Evolutionary conservation across 2,888 invertebrate species (phyloP).

Genomic region (Oscheius sp.): DNA sequence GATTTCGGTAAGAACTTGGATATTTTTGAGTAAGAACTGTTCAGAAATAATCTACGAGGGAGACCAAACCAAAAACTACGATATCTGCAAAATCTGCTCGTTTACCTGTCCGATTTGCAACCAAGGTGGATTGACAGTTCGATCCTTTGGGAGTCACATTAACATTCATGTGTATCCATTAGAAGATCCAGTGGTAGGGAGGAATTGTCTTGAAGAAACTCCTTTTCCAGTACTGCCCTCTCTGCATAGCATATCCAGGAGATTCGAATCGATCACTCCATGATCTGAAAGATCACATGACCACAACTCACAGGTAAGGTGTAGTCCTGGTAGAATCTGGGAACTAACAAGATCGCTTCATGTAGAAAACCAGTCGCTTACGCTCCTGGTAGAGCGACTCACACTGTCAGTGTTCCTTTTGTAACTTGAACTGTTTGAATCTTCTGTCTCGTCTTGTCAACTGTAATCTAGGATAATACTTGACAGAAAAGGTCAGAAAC

Average conservation of each 20-base stretch:
- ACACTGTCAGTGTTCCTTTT: too few relatives aligned
- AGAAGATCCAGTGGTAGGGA: slow-evolving; percentile 79
- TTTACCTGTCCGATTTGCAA: slow-evolving; percentile 99
- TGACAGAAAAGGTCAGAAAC: too few relatives aligned
- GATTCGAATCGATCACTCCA: slow-evolving; percentile 95
- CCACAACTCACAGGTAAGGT: slow-evolving; percentile 82
- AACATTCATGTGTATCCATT: slow-evolving; percentile 91
- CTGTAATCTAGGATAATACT: too few relatives aligned
- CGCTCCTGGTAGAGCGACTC: too few relatives aligned
- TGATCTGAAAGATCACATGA: slow-evolving; percentile 95
- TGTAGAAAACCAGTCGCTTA: too few relatives aligned
- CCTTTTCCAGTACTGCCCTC: slow-evolving; percentile 86
- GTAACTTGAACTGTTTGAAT: too few relatives aligned
- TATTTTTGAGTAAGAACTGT: slow-evolving; percentile 54
- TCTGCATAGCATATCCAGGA: slow-evolving; percentile 94
- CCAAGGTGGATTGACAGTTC: slow-evolving; percentile 93
- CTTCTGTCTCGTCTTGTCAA: too few relatives aligned
- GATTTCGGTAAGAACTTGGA: slow-evolving; percentile 84
- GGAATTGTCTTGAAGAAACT: too few relatives aligned
- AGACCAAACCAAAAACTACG: slow-evolving; percentile 87
- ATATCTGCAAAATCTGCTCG: slow-evolving; percentile 82
- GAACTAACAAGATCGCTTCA: background rate
- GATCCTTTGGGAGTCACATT: slow-evolving; percentile 82
- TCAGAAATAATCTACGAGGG: slow-evolving; percentile 94
- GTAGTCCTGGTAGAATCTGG: background rate